Conservation (phyloP, 2,888 invertebrate genomes). For the Melanargia galathea region DNA sequence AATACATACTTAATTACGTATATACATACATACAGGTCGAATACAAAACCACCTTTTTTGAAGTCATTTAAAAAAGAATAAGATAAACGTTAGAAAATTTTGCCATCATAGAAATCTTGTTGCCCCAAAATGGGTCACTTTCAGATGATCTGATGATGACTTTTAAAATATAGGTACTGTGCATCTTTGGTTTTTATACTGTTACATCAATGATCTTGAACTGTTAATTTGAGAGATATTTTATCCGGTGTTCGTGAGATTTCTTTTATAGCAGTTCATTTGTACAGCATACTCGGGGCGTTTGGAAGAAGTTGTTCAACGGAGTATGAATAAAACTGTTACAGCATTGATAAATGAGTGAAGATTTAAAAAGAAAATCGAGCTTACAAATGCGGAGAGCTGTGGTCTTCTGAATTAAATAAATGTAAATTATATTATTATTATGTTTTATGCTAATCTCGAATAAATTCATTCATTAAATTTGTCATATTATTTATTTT, state of each 20-base stretch:
- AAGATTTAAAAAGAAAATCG: slow-evolving; percentile 28
- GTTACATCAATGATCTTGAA: slow-evolving; percentile 39
- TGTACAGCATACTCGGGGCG: slow-evolving; percentile 33
- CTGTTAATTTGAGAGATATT: slow-evolving; percentile 67
- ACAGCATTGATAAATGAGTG: slow-evolving; percentile 20
- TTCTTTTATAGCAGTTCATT: slow-evolving; percentile 47
- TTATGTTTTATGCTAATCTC: slow-evolving; percentile 12
- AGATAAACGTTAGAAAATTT: too few relatives aligned
- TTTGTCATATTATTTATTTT: background rate
- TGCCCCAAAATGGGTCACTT: background rate
- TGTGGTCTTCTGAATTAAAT: background rate
- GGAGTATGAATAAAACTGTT: slow-evolving; percentile 19
- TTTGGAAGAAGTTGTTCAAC: slow-evolving; percentile 20
- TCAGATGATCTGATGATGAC: background rate
- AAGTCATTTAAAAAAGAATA: too few relatives aligned
- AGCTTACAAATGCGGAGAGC: background rate
- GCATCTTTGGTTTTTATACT: background rate
- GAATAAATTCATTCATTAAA: background rate
- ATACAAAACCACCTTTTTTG: too few relatives aligned
- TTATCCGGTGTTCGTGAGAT: slow-evolving; percentile 70
- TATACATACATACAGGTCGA: too few relatives aligned
- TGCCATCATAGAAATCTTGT: too few relatives aligned
- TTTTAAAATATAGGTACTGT: background rate
- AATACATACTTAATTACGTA: too few relatives aligned
- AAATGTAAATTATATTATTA: slow-evolving; percentile 12